These are phyloP conservation scores for Tribolium castaneum DNA, from an alignment of 1,140 invertebrate species.

Conservation along the genomic window DNA sequence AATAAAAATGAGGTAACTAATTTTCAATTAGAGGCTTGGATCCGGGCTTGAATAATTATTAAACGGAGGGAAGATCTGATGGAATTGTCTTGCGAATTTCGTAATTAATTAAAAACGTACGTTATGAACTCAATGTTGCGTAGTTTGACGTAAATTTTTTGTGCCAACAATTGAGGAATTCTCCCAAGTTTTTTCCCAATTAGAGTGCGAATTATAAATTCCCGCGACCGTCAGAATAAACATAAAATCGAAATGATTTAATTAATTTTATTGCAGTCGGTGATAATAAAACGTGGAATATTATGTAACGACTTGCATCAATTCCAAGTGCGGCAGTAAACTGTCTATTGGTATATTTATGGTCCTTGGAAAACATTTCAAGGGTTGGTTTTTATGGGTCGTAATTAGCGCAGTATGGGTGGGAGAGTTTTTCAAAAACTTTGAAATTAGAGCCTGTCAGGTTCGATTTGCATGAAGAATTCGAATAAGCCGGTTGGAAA, in stretches of 20 bases:
- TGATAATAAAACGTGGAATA: slow-evolving; percentile 11
- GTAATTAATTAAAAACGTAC: not conserved
- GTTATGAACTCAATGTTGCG: not conserved
- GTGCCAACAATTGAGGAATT: no score
- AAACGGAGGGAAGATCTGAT: not conserved
- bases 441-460: not conserved
- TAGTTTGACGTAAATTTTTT: not conserved
- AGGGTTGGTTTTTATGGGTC: not conserved
- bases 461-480: slow-evolving; percentile 7
- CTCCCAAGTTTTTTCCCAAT: not conserved
- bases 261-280: slow-evolving; percentile 10
- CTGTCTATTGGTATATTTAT: not conserved
- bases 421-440: not conserved
- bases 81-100: not conserved
- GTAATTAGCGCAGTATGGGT: not conserved
- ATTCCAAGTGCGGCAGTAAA: slow-evolving; percentile 17
- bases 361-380: not conserved
- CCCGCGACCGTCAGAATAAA: not conserved
- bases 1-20: no score
- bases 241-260: slow-evolving; percentile 13
- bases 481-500: not conserved
- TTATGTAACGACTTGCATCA: slow-evolving; percentile 26
- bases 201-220: not conserved
- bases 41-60: not conserved
- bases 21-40: not conserved